Evolutionary conservation across 2,797 vertebrate species (phyloP).

Genomic region (Moxostoma hubbsi): DNA sequence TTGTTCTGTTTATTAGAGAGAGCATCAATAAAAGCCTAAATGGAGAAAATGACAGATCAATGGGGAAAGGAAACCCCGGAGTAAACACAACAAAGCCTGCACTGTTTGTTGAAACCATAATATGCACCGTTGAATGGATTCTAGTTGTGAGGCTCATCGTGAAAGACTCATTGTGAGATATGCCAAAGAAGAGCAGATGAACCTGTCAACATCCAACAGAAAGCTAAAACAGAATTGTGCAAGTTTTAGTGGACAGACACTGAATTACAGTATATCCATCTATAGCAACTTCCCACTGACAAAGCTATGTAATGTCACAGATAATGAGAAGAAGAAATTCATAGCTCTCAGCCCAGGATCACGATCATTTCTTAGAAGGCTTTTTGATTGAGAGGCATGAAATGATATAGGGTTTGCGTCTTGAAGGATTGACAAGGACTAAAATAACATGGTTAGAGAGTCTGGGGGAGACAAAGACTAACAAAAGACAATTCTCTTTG

Average conservation of each 20-base stretch:
- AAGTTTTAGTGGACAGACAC: constrained; percentile 36
- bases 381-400: constrained; percentile 55
- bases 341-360: constrained; percentile 46
- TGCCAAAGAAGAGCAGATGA: constrained; percentile 46
- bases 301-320: constrained; percentile 44
- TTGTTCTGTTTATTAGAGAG: constrained; percentile 46
- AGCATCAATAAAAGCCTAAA: constrained; percentile 38
- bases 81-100: constrained; percentile 38
- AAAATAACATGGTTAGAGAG: constrained; percentile 67
- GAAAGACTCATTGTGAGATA: constrained; percentile 51
- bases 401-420: constrained; percentile 51
- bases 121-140: constrained; percentile 30
- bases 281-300: constrained; percentile 38
- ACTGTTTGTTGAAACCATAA: constrained; percentile 44
- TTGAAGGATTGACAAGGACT: constrained; percentile 47
- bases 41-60: constrained; percentile 32
- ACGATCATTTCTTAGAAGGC: constrained; percentile 45
- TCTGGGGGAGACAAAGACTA: constrained; percentile 42
- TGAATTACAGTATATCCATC: constrained; percentile 44
- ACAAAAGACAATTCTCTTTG: constrained; percentile 50
- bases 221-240: constrained; percentile 35
- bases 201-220: constrained; percentile 33
- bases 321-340: constrained; percentile 38
- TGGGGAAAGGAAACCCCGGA: constrained; percentile 32
- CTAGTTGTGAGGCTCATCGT: constrained; percentile 32